Conservation (phyloP, 2,113 vertebrate species). For the Lycaon pictus region DNA sequence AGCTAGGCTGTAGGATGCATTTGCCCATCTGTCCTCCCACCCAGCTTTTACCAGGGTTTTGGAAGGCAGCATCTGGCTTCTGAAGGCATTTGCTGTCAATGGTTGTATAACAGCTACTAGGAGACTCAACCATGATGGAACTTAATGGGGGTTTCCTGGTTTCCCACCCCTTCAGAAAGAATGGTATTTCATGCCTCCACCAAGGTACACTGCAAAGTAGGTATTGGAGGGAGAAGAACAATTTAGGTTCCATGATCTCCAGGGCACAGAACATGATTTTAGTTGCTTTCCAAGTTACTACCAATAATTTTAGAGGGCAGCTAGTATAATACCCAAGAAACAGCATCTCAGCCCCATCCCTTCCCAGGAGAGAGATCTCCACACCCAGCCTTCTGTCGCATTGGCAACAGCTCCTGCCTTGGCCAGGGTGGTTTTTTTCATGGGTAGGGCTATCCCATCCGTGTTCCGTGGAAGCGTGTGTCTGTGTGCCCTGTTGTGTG, state of each 20-base stretch:
- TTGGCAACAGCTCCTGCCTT: neutral
- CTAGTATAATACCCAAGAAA: neutral
- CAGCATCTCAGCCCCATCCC: neutral
- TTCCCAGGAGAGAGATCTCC: slow-evolving; percentile 62
- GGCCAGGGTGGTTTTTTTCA: neutral
- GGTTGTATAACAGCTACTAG: neutral
- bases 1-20: neutral
- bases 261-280: neutral
- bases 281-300: neutral
- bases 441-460: slow-evolving; percentile 12
- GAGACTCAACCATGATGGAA: neutral
- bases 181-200: neutral
- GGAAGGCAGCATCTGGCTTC: neutral
- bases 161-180: neutral
- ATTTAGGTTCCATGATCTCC: neutral
- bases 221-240: neutral
- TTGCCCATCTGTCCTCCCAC: accelerated
- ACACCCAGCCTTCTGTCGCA: neutral
- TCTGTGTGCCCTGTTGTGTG: slow-evolving; percentile 75
- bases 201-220: neutral
- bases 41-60: neutral
- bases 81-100: neutral
- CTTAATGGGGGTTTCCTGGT: neutral
- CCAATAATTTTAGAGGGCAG: neutral
- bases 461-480: slow-evolving; percentile 73